Evolutionary conservation across 2,888 invertebrate species (phyloP).

Genomic region (Trimorus sp.): DNA sequence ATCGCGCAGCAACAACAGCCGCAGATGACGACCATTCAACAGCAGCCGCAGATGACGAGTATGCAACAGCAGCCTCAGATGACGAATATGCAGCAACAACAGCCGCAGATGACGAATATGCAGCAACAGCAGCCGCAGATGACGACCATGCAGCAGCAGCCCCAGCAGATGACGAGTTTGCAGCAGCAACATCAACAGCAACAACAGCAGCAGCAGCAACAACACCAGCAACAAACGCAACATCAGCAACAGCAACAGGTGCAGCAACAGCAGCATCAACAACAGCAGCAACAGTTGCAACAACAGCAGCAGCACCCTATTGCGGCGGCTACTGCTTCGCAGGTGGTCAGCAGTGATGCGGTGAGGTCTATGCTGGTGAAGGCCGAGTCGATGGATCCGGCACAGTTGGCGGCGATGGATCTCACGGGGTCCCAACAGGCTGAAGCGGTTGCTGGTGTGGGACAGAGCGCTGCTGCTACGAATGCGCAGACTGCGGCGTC

Average conservation of each 20-base stretch:
- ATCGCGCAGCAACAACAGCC: slow-evolving; percentile 41
- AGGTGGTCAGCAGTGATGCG: slow-evolving; percentile 10
- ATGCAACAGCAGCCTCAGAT: slow-evolving; percentile 59
- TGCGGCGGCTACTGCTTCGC: not conserved
- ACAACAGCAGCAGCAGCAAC: slow-evolving; percentile 72
- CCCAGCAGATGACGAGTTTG: slow-evolving; percentile 64
- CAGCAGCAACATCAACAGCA: slow-evolving; percentile 34
- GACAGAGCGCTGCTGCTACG: too few relatives aligned
- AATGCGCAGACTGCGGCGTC: not conserved
- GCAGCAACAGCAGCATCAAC: not conserved
- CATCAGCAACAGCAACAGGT: too few relatives aligned
- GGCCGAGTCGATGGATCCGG: slow-evolving; percentile 50
- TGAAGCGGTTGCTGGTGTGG: not conserved
- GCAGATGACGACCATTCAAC: slow-evolving; percentile 67
- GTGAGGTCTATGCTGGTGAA: slow-evolving; percentile 19
- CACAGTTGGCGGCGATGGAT: slow-evolving; percentile 35
- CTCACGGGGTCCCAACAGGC: slow-evolving; percentile 6
- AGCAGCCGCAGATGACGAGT: slow-evolving; percentile 70
- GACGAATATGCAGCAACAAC: slow-evolving; percentile 50
- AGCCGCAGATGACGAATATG: slow-evolving; percentile 52
- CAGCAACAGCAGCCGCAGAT: slow-evolving; percentile 11
- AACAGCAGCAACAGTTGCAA: slow-evolving; percentile 71
- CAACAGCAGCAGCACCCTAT: slow-evolving; percentile 68
- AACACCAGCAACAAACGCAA: not conserved
- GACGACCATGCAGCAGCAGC: slow-evolving; percentile 73